Percentiles rank a stretch among this genome's conserved stretches.
Conservation (phyloP, 30 jellyfish, hydroid and myxozoan species). For the Calvadosia cruxmelitensis region DNA sequence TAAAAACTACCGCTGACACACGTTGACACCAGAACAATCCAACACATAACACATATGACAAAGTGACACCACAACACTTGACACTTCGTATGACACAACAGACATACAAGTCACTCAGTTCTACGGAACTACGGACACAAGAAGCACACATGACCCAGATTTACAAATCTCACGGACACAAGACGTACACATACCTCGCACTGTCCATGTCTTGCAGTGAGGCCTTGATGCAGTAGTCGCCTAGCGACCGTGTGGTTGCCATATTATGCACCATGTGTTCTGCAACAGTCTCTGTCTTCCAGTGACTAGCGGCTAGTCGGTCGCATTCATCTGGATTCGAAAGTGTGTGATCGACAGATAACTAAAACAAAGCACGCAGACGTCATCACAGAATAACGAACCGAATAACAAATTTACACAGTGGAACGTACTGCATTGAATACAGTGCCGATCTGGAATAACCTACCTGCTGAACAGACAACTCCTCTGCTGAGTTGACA, state of each 20-base stretch:
- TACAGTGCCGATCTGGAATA: background rate
- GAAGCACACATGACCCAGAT: slow-evolving; percentile 18
- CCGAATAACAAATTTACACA: too few species aligned
- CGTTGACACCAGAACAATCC: too few species aligned
- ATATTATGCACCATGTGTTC: slow-evolving; percentile 8
- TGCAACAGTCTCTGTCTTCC: slow-evolving; percentile 44
- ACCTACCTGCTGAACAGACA: slow-evolving; percentile 66
- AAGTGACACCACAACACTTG: too few species aligned
- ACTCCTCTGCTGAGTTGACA: slow-evolving; percentile 30
- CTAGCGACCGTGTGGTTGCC: slow-evolving; percentile 72
- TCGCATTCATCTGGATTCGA: slow-evolving; percentile 50
- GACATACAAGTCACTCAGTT: background rate
- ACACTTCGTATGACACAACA: background rate
- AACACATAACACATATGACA: too few species aligned
- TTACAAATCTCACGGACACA: background rate
- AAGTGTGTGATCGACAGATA: slow-evolving; percentile 64
- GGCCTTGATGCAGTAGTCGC: slow-evolving; percentile 78
- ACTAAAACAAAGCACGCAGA: slow-evolving; percentile 17
- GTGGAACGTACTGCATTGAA: background rate
- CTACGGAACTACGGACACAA: background rate
- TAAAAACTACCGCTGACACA: too few species aligned
- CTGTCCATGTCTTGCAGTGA: slow-evolving; percentile 53
- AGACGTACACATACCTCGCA: slow-evolving; percentile 23
- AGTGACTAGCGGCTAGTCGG: slow-evolving; percentile 57
- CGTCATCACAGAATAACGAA: too few species aligned